These are phyloP conservation scores for Nipponacmea schrenckii DNA, from an alignment of 2,888 invertebrate genomes.

Conservation along the genomic window DNA sequence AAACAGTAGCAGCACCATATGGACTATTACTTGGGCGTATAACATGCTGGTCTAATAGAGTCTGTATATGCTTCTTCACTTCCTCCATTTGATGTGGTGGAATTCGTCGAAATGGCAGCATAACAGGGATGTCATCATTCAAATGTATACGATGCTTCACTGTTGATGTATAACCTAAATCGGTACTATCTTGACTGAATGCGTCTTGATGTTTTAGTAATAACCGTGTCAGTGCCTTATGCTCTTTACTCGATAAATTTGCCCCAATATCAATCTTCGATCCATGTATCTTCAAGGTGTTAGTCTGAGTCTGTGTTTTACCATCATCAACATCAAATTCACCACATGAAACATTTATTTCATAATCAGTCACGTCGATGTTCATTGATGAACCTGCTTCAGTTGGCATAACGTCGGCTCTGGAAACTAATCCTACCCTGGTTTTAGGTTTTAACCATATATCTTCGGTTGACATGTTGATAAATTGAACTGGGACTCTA, in stretches of 20 bases:
- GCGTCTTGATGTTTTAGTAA: background rate
- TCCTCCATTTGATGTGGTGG: constrained; percentile 29
- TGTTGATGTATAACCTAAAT: constrained; percentile 25
- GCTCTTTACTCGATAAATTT: too few relatives aligned
- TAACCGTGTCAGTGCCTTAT: background rate
- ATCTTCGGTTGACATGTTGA: too few relatives aligned
- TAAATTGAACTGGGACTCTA: too few relatives aligned
- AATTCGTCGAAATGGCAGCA: constrained; percentile 27
- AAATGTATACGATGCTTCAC: constrained; percentile 24
- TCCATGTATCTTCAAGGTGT: too few relatives aligned
- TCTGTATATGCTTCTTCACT: constrained; percentile 27
- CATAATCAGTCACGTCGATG: background rate
- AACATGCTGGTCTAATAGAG: constrained; percentile 26
- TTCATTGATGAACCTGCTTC: background rate
- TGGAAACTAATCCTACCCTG: too few relatives aligned
- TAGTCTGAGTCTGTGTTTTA: too few relatives aligned
- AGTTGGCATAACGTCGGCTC: too few relatives aligned
- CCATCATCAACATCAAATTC: too few relatives aligned
- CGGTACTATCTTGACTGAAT: constrained; percentile 21
- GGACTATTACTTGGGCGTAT: constrained; percentile 30
- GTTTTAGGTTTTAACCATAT: too few relatives aligned
- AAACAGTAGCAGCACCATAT: constrained; percentile 30
- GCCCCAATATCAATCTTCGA: background rate
- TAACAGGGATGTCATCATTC: constrained; percentile 20
- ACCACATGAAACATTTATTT: background rate